Conservation (phyloP, 2,113 vertebrate genomes). For the Coregonus clupeaformis region DNA sequence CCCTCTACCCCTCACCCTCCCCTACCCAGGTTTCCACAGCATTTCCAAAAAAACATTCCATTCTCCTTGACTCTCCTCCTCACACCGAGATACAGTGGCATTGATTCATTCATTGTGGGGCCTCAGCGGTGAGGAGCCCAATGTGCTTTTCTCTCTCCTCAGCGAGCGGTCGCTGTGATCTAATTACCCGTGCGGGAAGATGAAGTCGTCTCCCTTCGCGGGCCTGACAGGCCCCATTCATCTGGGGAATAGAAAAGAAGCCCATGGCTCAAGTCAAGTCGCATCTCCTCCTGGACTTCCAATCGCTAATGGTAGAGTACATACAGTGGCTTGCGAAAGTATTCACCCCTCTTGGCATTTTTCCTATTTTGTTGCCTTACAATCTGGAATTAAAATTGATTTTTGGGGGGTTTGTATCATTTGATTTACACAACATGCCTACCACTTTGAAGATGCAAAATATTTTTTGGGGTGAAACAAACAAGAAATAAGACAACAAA, state of each 20-base stretch:
- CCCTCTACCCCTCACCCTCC: conserved; percentile 9
- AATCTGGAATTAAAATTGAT: too few species aligned
- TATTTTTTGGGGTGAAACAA: too few species aligned
- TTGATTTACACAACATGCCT: too few species aligned
- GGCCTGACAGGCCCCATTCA: conserved; percentile 60
- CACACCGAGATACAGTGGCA: conserved; percentile 52
- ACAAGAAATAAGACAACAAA: too few species aligned
- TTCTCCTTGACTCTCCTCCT: conserved; percentile 33
- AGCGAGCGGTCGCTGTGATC: conserved; percentile 60
- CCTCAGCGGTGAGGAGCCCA: conserved; percentile 19
- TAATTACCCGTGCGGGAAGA: conserved; percentile 65
- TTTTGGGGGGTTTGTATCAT: too few species aligned
- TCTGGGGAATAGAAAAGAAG: conserved; percentile 52
- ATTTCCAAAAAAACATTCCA: conserved; percentile 59
- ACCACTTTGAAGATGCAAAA: too few species aligned
- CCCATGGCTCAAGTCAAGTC: conserved; percentile 40
- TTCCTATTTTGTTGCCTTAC: too few species aligned
- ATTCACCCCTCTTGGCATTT: too few species aligned
- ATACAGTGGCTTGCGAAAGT: too few species aligned
- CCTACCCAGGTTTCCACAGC: conserved; percentile 32
- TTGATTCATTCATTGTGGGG: conserved; percentile 59
- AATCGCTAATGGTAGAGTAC: conserved; percentile 34
- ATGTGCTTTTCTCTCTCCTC: conserved; percentile 54
- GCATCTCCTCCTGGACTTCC: conserved; percentile 14
- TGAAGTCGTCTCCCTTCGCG: conserved; percentile 61